Percentiles rank a stretch among this genome's conserved stretches.
Evolutionary conservation across 2,113 vertebrate genomes (phyloP).

Genomic region (Etia nguti): DNA sequence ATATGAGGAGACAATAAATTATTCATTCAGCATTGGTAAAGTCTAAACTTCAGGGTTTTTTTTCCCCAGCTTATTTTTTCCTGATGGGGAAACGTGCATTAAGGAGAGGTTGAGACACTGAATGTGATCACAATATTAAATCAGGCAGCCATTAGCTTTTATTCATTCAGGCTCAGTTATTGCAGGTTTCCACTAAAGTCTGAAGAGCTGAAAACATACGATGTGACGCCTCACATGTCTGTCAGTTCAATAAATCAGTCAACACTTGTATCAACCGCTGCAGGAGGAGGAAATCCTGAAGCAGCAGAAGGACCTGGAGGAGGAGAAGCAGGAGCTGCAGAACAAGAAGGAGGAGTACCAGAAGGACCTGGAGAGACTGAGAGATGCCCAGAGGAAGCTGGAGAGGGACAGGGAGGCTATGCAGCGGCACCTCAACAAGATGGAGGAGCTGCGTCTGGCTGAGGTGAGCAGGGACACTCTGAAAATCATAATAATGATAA

Average conservation of each 20-base stretch:
- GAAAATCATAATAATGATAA: not conserved
- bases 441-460: conserved; percentile 61
- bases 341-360: conserved; percentile 80
- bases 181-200: not conserved
- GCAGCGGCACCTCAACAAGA: conserved; percentile 71
- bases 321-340: conserved; percentile 73
- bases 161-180: not conserved
- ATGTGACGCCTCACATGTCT: not conserved
- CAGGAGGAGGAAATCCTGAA: conserved; percentile 75
- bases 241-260: not conserved
- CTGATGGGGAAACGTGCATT: not conserved
- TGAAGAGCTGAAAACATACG: not conserved
- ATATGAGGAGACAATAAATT: not conserved
- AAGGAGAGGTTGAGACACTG: not conserved
- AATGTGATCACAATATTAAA: not conserved
- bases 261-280: not conserved
- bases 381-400: conserved; percentile 82
- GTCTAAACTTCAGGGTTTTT: not conserved
- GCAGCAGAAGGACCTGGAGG: conserved; percentile 71
- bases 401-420: conserved; percentile 82
- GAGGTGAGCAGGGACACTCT: conserved; percentile 43
- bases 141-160: not conserved
- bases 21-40: not conserved
- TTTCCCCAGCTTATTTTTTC: not conserved
- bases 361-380: conserved; percentile 83